phyloP scores from a whole-genome alignment of 2,888 invertebrate genomes.

The Calliphora vomitoria region DNA sequence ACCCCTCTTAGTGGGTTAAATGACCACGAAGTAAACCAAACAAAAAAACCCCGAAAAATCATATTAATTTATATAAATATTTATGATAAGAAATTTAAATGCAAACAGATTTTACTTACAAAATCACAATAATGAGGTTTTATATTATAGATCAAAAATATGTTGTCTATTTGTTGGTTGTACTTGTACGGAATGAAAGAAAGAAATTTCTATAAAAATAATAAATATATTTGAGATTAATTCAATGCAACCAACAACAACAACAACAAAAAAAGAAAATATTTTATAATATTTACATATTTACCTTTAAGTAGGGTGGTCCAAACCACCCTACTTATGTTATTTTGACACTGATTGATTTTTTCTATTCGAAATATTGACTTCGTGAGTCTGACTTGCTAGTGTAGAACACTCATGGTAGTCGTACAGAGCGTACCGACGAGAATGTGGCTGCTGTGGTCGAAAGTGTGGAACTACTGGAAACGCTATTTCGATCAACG shows the following conservation, averaged over 20 bases:
- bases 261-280: no score
- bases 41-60: constrained; percentile 9
- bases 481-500: no score
- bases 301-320: neutral
- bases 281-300: constrained; percentile 2
- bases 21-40: neutral
- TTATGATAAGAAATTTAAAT: neutral
- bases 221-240: neutral
- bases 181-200: neutral
- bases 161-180: neutral
- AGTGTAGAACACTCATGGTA: no score
- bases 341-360: no score
- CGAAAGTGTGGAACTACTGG: no score
- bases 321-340: no score
- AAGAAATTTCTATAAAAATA: constrained; percentile 10
- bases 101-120: neutral
- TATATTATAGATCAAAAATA: neutral
- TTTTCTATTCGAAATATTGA: no score
- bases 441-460: no score
- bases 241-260: constrained; percentile 5
- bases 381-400: no score
- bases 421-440: no score
- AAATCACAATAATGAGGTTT: neutral
- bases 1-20: neutral
- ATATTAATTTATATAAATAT: constrained; percentile 1